Evolutionary conservation across 1,140 invertebrate species (phyloP), one percentile per base, ranked within the genome.

Genomic region (Drosophila pectinifera): DNA sequence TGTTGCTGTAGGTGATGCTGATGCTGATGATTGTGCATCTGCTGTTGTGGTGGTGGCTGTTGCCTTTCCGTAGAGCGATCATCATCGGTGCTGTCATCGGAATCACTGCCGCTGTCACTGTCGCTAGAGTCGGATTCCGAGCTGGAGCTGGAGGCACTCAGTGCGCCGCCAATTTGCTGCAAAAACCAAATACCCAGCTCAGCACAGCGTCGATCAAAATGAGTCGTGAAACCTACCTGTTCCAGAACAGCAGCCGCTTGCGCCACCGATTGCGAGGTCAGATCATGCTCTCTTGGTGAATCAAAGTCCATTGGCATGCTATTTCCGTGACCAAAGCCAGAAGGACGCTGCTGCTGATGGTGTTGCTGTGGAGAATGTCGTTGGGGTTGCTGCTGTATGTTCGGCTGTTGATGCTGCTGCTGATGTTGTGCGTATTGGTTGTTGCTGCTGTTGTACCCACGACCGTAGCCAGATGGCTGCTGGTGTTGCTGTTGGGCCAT

Each of bases 51-150:
- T 10, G 48, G 53, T 20, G 56, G 55, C 13, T 67, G 54, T 26
- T 62, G 75, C 14, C 46, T 39, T 16, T 64, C 62, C 34, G 26
- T 63, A 11, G 79, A 14, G 48, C 51, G 79, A 24, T 90, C 81
- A 55, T 92, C 89, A 13, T 89, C 83, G 5, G 68, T 84, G 72
- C 89, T 92, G 41, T 91, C 91, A 77, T 92, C 91, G 1, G 92
- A 92, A 69, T 93, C 93, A 11, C 86, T 77, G 28, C 92, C 92
- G 73, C 91, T 92, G 56, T 93, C 93, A 86, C 92, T 93, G 45
- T 92, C 93, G 81, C 92, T 93, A 8, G 92, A 93, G 62, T 91
- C 91, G 14, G 93, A 92, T 26, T 91, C 92, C 43, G 89, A 92
- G 55, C 91, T 92, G 4, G 91, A 92, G 36, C 89, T 91, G 22